Conservation (phyloP, 2,797 vertebrate species). For the Macropus fuliginosus region DNA sequence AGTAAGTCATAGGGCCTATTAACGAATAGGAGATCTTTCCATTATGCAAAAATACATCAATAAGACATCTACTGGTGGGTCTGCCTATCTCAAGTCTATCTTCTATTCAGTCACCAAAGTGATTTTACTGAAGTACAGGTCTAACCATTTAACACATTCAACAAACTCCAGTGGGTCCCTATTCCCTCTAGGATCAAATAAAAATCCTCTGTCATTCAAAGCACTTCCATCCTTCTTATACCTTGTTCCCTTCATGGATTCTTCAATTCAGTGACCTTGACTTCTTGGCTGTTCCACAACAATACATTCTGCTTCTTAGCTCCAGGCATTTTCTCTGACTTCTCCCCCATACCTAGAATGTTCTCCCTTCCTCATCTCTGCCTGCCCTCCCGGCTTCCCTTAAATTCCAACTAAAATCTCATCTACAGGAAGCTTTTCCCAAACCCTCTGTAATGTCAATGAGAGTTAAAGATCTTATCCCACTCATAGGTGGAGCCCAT, state of each 20-base stretch:
- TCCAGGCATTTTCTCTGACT: not conserved
- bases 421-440: not conserved
- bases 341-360: not conserved
- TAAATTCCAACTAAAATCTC: no score
- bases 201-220: not conserved
- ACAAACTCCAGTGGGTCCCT: not conserved
- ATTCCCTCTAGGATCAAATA: not conserved
- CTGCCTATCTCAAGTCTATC: not conserved
- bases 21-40: no score
- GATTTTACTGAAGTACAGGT: not conserved
- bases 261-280: not conserved
- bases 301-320: not conserved
- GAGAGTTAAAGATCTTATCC: no score
- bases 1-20: no score
- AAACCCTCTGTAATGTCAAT: not conserved
- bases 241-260: not conserved
- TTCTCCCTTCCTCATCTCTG: not conserved
- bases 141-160: not conserved
- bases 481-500: no score
- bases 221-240: not conserved
- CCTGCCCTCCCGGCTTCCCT: not conserved
- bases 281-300: not conserved
- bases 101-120: not conserved
- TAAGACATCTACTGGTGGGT: not conserved
- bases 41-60: no score